Percentiles rank a stretch among this genome's conserved stretches.
These are phyloP conservation scores for Asteroscopus sphinx DNA, from an alignment of 2,888 invertebrate genomes.

Conservation along the genomic window DNA sequence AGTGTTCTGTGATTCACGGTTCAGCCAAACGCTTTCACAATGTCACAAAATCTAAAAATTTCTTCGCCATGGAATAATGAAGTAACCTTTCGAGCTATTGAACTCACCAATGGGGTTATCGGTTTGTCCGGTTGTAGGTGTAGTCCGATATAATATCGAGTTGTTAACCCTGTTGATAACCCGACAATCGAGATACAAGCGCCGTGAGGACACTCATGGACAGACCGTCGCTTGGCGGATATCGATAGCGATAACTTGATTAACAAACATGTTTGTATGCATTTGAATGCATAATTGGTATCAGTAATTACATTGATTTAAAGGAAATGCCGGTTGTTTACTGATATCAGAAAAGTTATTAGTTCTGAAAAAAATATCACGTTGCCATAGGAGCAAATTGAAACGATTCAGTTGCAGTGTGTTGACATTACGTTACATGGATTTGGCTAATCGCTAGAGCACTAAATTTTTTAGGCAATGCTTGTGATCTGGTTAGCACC, in stretches of 20 bases:
- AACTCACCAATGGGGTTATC: slow-evolving; percentile 51
- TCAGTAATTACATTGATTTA: slow-evolving; percentile 18
- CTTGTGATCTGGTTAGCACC: too few relatives aligned
- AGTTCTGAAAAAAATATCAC: neutral
- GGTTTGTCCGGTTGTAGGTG: slow-evolving; percentile 51
- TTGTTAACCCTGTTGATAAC: slow-evolving; percentile 56
- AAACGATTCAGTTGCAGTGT: too few relatives aligned
- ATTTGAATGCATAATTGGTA: slow-evolving; percentile 34
- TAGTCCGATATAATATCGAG: slow-evolving; percentile 31
- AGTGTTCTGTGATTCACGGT: too few relatives aligned
- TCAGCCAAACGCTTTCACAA: slow-evolving; percentile 6
- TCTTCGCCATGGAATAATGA: slow-evolving; percentile 35
- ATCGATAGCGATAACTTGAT: slow-evolving; percentile 43
- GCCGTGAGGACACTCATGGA: slow-evolving; percentile 40
- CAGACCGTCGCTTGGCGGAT: slow-evolving; percentile 49
- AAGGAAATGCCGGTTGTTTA: slow-evolving; percentile 23
- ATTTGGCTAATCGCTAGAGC: too few relatives aligned
- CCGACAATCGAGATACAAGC: slow-evolving; percentile 34
- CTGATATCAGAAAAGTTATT: slow-evolving; percentile 12
- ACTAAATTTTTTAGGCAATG: too few relatives aligned
- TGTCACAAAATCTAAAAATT: slow-evolving; percentile 32
- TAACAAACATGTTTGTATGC: slow-evolving; percentile 54
- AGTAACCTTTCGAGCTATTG: slow-evolving; percentile 53
- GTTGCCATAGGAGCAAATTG: too few relatives aligned
- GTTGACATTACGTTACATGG: too few relatives aligned